A percentile compares a stretch with the other conserved stretches of the same genome.
Evolutionary conservation across 2,113 vertebrate genomes (phyloP).

Genomic region (Mixornis gularis): DNA sequence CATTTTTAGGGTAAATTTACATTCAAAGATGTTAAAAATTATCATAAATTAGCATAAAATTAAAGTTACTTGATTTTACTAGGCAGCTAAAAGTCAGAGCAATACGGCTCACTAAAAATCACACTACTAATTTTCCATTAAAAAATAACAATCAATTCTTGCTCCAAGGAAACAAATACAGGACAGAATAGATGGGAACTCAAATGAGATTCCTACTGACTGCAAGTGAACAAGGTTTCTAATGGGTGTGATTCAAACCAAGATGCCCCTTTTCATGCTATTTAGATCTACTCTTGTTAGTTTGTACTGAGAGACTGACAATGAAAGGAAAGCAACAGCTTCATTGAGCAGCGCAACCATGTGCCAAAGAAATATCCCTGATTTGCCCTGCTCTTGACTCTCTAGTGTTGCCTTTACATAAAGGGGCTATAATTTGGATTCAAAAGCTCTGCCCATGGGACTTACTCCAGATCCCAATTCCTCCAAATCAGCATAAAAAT

Average conservation of each 20-base stretch:
- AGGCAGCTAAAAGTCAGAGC: slow-evolving; percentile 20
- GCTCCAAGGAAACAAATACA: neutral
- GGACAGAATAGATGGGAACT: neutral
- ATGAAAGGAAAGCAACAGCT: neutral
- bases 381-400: neutral
- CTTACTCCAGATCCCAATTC: neutral
- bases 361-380: neutral
- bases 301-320: neutral
- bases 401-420: neutral
- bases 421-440: neutral
- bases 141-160: slow-evolving; percentile 16
- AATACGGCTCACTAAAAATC: slow-evolving; percentile 29
- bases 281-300: neutral
- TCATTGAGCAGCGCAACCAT: neutral
- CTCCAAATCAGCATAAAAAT: neutral
- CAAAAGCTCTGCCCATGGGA: neutral
- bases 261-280: neutral
- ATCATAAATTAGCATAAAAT: slow-evolving; percentile 54
- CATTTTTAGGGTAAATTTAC: slow-evolving; percentile 38
- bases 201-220: neutral
- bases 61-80: slow-evolving; percentile 46
- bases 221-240: neutral
- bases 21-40: neutral
- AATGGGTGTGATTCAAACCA: neutral
- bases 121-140: neutral